Percentiles rank a stretch among this genome's conserved stretches.
Conservation (phyloP, 2,113 vertebrate species). For the Oryzias melastigma region DNA sequence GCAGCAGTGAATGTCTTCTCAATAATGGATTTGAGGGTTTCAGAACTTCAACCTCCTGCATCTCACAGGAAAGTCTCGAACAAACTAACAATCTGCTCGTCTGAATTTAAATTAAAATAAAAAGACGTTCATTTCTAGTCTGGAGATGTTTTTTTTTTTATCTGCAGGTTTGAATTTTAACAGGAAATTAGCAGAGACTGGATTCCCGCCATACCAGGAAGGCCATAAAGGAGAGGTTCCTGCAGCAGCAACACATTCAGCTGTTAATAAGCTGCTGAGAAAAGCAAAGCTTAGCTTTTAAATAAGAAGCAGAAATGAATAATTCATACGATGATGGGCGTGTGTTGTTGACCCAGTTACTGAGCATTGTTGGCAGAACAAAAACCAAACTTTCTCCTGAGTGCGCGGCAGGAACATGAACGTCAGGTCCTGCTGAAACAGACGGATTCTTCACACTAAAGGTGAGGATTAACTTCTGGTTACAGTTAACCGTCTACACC, state of each 20-base stretch:
- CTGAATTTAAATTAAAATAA: not conserved
- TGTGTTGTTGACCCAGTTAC: slow-evolving; percentile 55
- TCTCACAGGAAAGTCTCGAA: slow-evolving; percentile 1
- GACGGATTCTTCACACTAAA: no score
- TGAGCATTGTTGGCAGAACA: slow-evolving; percentile 42
- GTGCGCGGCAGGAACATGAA: not conserved
- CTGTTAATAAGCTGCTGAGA: slow-evolving; percentile 56
- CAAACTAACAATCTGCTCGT: slow-evolving; percentile 2
- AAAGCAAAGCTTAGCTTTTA: slow-evolving; percentile 56
- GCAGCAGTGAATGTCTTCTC: slow-evolving; percentile 24
- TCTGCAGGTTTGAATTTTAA: not conserved
- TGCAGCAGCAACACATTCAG: slow-evolving; percentile 24
- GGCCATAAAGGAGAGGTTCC: slow-evolving; percentile 34
- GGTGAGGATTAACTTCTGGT: no score
- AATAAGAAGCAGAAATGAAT: slow-evolving; percentile 48
- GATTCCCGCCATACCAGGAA: slow-evolving; percentile 4
- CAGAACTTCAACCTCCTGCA: slow-evolving; percentile 21
- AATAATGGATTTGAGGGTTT: slow-evolving; percentile 33
- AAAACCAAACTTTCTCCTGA: slow-evolving; percentile 22
- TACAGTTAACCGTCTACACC: no score
- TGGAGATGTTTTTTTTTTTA: no score
- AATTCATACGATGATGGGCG: slow-evolving; percentile 48
- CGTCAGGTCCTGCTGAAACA: no score
- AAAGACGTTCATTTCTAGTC: no score
- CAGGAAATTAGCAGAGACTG: slow-evolving; percentile 15